phyloP scores from a whole-genome alignment of 2,888 invertebrate species.

The Nebria brevicollis region DNA sequence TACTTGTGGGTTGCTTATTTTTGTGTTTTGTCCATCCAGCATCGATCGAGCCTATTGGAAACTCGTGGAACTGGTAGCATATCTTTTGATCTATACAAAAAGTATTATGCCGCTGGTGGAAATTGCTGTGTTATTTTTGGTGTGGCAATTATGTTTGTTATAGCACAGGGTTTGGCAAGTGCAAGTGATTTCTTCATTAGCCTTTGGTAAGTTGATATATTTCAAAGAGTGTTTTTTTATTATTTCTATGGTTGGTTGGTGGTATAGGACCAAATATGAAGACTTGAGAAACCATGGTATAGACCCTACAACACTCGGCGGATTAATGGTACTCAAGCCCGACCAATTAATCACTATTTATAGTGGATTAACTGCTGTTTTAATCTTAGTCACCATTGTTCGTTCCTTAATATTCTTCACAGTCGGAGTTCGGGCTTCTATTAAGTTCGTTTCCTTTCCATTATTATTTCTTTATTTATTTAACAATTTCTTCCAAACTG shows the following conservation, averaged over 20 bases:
- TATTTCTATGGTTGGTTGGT: background rate
- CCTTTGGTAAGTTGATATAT: conserved; percentile 52
- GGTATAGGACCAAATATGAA: conserved; percentile 55
- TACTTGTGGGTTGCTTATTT: background rate
- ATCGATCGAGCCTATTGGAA: conserved; percentile 64
- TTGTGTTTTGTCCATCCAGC: conserved; percentile 25
- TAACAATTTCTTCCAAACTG: conserved; percentile 47
- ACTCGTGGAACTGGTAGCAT: conserved; percentile 67
- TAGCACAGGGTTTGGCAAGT: conserved; percentile 64
- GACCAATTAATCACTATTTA: conserved; percentile 61
- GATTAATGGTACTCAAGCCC: conserved; percentile 52
- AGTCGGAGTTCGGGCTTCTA: conserved; percentile 73
- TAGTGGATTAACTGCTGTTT: conserved; percentile 59
- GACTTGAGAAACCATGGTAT: conserved; percentile 49
- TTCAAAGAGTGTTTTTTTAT: background rate
- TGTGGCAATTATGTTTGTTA: conserved; percentile 65
- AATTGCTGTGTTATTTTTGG: conserved; percentile 64
- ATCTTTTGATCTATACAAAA: conserved; percentile 63
- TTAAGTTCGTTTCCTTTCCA: conserved; percentile 55
- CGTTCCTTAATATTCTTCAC: conserved; percentile 67
- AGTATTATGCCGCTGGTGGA: conserved; percentile 70
- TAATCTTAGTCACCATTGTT: conserved; percentile 61
- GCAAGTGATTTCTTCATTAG: conserved; percentile 59
- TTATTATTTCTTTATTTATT: conserved; percentile 21
- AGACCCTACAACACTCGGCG: conserved; percentile 26